Base-by-base conservation (phyloP, 2,888 invertebrate genomes). In the Phyllotreta cruciferae region DNA sequence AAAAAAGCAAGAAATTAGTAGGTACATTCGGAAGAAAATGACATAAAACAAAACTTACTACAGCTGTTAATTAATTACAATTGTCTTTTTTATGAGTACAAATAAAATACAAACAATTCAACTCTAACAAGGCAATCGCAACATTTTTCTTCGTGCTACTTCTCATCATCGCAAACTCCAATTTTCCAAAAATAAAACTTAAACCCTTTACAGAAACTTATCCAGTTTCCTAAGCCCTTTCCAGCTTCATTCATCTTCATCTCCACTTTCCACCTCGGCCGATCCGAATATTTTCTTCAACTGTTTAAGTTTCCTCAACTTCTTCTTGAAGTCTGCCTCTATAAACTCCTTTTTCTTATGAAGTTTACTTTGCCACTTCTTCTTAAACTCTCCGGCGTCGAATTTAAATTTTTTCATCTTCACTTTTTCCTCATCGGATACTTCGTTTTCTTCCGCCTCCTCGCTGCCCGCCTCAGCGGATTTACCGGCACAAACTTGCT, bases 331-430 rank as follows among this genome's bases (percentile, higher is more conserved):
- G 24, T 57, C 56, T 11, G 60, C 60, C 37, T 58, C 56, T 2
- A 68, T 42, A 8, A 57, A 7, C 11, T 42, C 42, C 53, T 66
- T 71, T 7, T 66, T 63, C 9, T 70, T 71, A 35, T 67, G 54
- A 11, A 73, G 1, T 52, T 66, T 66, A n/a, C 71, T 68, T 36
- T 72, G 69, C 55, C 65, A 67, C 13, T 69, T 71, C 41, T 56
- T 60, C 45, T 68, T 72, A 34, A 71, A 69, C 36, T 71, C 70
- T 2, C 70, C 69, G 1, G 71, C 41, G 9, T 67, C 62, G n/a
- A 64, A 66, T 60, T 24, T 24, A 1, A 4, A 24, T 24, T 61
- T 72, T 57, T 64, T 73, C 3, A 65, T 60, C 39, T 68, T 66
- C 34, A 63, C 68, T 49, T 69, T 67, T 3, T 55, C 55, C 45